These are phyloP conservation scores for Electrona antarctica DNA, from an alignment of 2,113 vertebrate genomes.

Conservation along the genomic window DNA sequence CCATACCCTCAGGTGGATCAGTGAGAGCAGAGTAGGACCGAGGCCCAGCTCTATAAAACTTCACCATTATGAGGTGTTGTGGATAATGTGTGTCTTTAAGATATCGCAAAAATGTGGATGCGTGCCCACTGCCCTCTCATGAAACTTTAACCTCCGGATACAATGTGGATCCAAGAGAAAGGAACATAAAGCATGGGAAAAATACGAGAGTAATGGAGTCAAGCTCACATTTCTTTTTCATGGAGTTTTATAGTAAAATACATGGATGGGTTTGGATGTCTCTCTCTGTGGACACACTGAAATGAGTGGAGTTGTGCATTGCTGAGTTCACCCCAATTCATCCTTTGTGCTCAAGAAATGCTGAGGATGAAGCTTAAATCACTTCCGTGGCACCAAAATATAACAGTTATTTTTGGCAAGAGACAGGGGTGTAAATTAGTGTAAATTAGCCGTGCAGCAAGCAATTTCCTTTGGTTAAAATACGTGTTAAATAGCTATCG, in stretches of 20 bases:
- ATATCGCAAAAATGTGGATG: conserved; percentile 27
- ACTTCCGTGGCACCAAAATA: no score
- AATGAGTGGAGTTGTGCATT: neutral
- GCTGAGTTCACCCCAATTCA: no score
- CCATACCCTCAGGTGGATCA: conserved; percentile 22
- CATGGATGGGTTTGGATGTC: neutral
- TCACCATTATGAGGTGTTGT: conserved; percentile 44
- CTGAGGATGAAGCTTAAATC: no score
- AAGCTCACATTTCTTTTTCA: conserved; percentile 22
- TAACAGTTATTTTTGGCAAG: no score
- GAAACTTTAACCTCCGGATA: conserved; percentile 43
- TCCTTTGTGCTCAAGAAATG: no score
- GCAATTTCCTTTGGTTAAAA: no score
- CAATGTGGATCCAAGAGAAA: conserved; percentile 10
- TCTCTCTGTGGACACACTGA: neutral
- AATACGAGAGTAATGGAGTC: neutral
- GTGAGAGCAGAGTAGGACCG: conserved; percentile 12
- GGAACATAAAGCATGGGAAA: conserved; percentile 21
- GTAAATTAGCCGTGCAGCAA: no score
- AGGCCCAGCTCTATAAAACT: conserved; percentile 39
- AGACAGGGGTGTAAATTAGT: no score
- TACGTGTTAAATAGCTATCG: no score
- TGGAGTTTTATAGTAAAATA: neutral
- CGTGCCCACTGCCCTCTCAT: conserved; percentile 31
- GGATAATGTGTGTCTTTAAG: conserved; percentile 36